A percentile compares a stretch with the other conserved stretches of the same genome.
Conservation (phyloP, 2,113 vertebrate species). For the Takifugu bimaculatus region DNA sequence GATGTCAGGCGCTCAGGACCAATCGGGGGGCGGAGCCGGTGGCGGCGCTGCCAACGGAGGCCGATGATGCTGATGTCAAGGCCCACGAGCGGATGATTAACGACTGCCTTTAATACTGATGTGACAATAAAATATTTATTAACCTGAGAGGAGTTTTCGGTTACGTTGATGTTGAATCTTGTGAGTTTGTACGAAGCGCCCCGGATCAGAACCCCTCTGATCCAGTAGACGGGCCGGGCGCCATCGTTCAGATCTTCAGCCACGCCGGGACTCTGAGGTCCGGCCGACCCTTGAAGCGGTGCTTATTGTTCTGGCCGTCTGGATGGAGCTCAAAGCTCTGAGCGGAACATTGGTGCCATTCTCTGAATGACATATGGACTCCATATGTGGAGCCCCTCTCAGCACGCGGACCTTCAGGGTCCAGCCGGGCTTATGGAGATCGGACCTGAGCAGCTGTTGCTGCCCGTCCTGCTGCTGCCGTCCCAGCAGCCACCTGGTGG, state of each 20-base stretch:
- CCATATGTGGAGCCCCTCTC: slow-evolving; percentile 10
- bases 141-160: slow-evolving; percentile 12
- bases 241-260: too few relatives aligned
- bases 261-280: background rate
- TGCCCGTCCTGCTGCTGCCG: background rate
- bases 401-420: slow-evolving; percentile 19
- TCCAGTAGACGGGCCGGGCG: background rate
- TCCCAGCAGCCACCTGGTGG: too few relatives aligned
- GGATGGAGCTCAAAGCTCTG: too few relatives aligned
- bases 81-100: slow-evolving; percentile 3
- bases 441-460: slow-evolving; percentile 16
- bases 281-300: too few relatives aligned
- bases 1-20: slow-evolving; percentile 92
- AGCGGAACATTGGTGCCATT: too few relatives aligned
- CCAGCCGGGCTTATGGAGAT: background rate
- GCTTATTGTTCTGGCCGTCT: too few relatives aligned
- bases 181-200: too few relatives aligned
- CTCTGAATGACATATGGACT: too few relatives aligned
- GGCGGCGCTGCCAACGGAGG: slow-evolving; percentile 75
- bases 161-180: too few relatives aligned
- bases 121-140: slow-evolving; percentile 73
- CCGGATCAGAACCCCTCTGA: too few relatives aligned
- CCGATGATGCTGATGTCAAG: slow-evolving; percentile 50
- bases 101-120: slow-evolving; percentile 63
- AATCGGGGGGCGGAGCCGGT: slow-evolving; percentile 82